Conservation (phyloP, 2,113 vertebrate genomes). For the Neotragus moschatus region DNA sequence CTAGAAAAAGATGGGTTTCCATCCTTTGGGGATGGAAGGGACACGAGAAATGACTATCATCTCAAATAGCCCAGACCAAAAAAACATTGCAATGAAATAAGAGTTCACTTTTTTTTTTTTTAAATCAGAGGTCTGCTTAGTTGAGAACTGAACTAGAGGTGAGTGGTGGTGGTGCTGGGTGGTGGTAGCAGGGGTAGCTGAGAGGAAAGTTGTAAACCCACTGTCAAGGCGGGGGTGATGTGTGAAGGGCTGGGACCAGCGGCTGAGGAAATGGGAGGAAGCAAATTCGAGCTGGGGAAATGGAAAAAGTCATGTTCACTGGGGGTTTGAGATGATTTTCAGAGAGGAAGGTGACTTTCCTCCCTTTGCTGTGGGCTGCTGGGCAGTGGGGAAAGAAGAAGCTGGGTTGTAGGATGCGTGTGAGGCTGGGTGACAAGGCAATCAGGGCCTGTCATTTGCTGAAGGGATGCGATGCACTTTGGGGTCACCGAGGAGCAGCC, state of each 20-base stretch:
- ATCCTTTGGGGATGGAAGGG: too few relatives aligned
- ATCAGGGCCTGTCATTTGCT: neutral
- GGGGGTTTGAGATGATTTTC: too few relatives aligned
- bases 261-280: neutral
- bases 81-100: neutral
- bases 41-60: neutral
- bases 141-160: neutral
- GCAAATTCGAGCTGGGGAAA: neutral
- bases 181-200: neutral
- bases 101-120: neutral
- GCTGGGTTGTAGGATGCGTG: rapidly evolving
- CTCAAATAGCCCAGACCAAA: neutral
- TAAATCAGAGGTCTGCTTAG: neutral
- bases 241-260: neutral
- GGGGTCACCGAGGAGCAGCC: neutral
- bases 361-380: neutral
- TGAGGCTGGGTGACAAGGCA: neutral
- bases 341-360: neutral
- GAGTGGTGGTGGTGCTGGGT: neutral
- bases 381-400: neutral
- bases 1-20: neutral
- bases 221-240: neutral
- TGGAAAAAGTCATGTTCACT: neutral
- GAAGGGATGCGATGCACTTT: rapidly evolving
- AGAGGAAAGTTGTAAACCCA: neutral